phyloP scores from a whole-genome alignment of 2,797 vertebrate genomes.

The Petrocephalus schoutedeni region DNA sequence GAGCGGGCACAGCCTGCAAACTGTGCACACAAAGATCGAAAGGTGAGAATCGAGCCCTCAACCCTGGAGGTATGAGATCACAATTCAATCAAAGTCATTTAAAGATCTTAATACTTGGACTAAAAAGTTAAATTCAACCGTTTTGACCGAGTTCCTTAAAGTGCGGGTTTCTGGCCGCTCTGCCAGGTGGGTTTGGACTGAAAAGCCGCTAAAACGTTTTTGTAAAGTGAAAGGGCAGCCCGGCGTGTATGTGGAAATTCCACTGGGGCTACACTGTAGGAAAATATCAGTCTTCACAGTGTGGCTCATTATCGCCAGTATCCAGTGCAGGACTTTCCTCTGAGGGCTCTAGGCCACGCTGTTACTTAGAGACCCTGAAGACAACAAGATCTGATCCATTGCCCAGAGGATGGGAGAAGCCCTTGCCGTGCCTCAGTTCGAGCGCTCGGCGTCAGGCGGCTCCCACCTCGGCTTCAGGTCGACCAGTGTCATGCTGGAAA shows the following conservation, averaged over 20 bases:
- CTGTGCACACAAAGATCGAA: background rate
- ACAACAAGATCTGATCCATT: constrained; percentile 55
- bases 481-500: background rate
- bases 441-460: constrained; percentile 28
- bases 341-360: constrained; percentile 50
- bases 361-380: constrained; percentile 70
- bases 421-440: constrained; percentile 26
- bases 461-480: background rate
- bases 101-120: background rate
- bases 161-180: background rate
- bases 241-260: constrained; percentile 31
- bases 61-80: background rate
- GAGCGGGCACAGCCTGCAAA: background rate
- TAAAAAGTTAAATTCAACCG: background rate
- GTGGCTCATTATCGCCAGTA: constrained; percentile 57
- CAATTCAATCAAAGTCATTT: background rate
- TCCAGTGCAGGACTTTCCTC: constrained; percentile 50
- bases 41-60: background rate
- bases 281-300: constrained; percentile 34
- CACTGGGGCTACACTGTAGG: constrained; percentile 24
- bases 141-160: background rate
- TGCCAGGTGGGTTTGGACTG: background rate
- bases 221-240: constrained; percentile 26
- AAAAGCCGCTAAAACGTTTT: background rate
- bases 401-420: constrained; percentile 42